These are phyloP conservation scores for Numenius arquata DNA, from an alignment of 2,113 vertebrate species.

Conservation along the genomic window DNA sequence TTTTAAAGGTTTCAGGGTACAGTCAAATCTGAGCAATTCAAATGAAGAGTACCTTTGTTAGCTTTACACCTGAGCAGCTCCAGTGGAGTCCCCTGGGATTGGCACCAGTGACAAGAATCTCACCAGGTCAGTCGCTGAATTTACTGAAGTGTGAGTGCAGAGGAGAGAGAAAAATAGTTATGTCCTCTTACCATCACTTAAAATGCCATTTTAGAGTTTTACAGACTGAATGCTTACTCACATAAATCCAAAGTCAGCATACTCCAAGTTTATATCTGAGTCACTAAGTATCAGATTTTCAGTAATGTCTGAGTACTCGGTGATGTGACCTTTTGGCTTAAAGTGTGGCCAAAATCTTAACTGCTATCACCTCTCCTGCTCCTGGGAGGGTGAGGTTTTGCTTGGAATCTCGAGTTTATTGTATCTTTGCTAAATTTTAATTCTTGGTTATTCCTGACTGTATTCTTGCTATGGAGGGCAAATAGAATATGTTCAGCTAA, in stretches of 20 bases:
- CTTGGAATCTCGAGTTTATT: background rate
- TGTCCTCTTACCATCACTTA: background rate
- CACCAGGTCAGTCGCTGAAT: background rate
- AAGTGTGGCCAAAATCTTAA: background rate
- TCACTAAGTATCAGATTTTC: background rate
- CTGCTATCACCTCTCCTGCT: background rate
- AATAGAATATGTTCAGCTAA: background rate
- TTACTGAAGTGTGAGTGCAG: background rate
- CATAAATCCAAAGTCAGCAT: background rate
- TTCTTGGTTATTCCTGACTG: background rate
- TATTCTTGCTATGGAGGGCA: background rate
- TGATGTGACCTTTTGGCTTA: background rate
- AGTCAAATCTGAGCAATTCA: background rate
- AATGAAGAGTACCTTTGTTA: background rate
- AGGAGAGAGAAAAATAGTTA: background rate
- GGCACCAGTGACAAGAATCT: background rate
- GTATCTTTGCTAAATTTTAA: background rate
- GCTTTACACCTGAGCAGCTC: background rate
- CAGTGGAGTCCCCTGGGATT: background rate
- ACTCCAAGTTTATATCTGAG: background rate
- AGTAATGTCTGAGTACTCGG: background rate
- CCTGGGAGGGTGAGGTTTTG: background rate
- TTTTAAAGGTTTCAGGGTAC: background rate
- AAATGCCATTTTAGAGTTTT: background rate
- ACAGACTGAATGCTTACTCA: background rate